phyloP scores from a whole-genome alignment of 2,888 invertebrate species.

The Sarcophaga subvicina region DNA sequence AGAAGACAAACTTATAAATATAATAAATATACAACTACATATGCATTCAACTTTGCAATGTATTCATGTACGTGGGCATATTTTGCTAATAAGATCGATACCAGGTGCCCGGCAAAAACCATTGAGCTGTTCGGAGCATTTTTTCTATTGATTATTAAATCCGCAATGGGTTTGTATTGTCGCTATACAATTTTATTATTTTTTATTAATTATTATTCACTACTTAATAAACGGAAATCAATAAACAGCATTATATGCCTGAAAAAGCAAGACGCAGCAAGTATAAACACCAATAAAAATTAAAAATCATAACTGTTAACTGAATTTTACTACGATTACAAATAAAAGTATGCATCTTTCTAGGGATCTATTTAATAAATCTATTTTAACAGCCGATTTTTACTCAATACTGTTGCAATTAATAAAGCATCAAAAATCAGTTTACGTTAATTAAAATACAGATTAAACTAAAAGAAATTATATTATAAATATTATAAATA shows the following conservation, averaged over 20 bases:
- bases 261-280: conserved; percentile 51
- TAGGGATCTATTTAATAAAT: conserved; percentile 64
- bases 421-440: conserved; percentile 58
- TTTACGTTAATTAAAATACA: conserved; percentile 52
- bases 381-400: conserved; percentile 68
- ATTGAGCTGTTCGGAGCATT: conserved; percentile 46
- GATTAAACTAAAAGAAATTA: conserved; percentile 19
- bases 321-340: conserved; percentile 61
- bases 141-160: conserved; percentile 40
- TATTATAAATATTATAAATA: conserved; percentile 61
- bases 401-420: conserved; percentile 65
- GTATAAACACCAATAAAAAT: conserved; percentile 64
- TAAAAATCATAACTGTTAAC: conserved; percentile 43
- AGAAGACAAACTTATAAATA: conserved; percentile 53
- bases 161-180: conserved; percentile 49
- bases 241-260: conserved; percentile 58
- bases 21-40: conserved; percentile 34
- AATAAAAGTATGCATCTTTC: conserved; percentile 52
- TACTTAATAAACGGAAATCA: conserved; percentile 51
- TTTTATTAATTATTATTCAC: conserved; percentile 56
- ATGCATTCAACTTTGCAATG: conserved; percentile 53
- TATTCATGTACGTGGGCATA: conserved; percentile 37
- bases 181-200: conserved; percentile 57
- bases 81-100: conserved; percentile 27
- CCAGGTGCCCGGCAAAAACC: conserved; percentile 21